Conservation (phyloP, 2,888 invertebrate species). For the Molorchus minor region DNA sequence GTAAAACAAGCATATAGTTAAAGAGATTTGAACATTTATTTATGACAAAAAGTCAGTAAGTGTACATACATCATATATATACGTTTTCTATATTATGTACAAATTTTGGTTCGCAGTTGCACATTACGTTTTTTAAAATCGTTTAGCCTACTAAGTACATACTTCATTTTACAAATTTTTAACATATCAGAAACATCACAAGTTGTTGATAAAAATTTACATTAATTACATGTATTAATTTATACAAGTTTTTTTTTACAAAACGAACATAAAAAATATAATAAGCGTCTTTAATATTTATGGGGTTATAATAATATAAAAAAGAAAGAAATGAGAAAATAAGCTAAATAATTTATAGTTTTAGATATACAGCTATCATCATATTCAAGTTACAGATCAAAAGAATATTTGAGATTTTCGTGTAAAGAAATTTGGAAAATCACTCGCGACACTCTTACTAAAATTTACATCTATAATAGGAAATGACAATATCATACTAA, state of each 20-base stretch:
- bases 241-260: conserved; percentile 42
- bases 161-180: conserved; percentile 37
- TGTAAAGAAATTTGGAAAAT: conserved; percentile 8
- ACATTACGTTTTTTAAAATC: conserved; percentile 22
- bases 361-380: too few relatives aligned
- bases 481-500: conserved; percentile 6
- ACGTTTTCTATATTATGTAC: conserved; percentile 53
- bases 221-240: conserved; percentile 42
- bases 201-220: conserved; percentile 46
- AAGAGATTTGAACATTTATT: conserved; percentile 62
- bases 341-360: conserved; percentile 22
- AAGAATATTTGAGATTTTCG: conserved; percentile 31
- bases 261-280: conserved; percentile 25
- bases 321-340: conserved; percentile 16
- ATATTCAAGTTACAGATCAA: conserved; percentile 33
- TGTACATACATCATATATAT: conserved; percentile 58
- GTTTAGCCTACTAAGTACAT: conserved; percentile 34
- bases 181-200: conserved; percentile 50
- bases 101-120: conserved; percentile 52
- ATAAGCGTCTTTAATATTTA: conserved; percentile 36
- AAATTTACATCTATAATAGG: conserved; percentile 3
- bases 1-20: conserved; percentile 24
- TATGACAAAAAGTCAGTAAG: conserved; percentile 61
- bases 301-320: conserved; percentile 20
- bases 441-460: conserved; percentile 13